phyloP scores from a whole-genome alignment of 2,113 vertebrate genomes.

The Motacilla alba region DNA sequence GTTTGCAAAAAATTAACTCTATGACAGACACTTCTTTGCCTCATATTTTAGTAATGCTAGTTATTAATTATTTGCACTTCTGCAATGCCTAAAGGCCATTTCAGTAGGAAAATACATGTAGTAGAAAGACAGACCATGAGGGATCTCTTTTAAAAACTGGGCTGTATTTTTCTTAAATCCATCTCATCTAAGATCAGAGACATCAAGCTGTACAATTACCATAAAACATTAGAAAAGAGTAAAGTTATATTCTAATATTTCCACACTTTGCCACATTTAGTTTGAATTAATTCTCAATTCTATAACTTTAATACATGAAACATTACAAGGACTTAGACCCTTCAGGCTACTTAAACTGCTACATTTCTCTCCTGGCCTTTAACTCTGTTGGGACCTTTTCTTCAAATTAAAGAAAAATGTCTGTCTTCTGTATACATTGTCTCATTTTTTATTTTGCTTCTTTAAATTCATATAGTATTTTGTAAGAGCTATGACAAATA shows the following conservation, averaged over 20 bases:
- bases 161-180: background rate
- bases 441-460: background rate
- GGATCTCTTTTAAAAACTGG: background rate
- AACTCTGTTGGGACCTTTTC: background rate
- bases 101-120: background rate
- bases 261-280: background rate
- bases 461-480: background rate
- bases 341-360: background rate
- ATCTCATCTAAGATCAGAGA: background rate
- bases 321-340: background rate
- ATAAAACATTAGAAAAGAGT: background rate
- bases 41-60: slow-evolving; percentile 17
- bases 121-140: background rate
- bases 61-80: slow-evolving; percentile 8
- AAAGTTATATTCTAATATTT: background rate
- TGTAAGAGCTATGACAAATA: background rate
- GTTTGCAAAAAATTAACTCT: slow-evolving; percentile 18
- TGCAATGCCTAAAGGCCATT: background rate
- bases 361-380: background rate
- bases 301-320: background rate
- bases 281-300: background rate
- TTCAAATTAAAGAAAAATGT: background rate
- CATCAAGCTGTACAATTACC: background rate
- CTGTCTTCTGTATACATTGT: background rate
- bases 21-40: background rate